phyloP scores from a whole-genome alignment of 2,888 invertebrate genomes.

The Drosophila borealis region DNA sequence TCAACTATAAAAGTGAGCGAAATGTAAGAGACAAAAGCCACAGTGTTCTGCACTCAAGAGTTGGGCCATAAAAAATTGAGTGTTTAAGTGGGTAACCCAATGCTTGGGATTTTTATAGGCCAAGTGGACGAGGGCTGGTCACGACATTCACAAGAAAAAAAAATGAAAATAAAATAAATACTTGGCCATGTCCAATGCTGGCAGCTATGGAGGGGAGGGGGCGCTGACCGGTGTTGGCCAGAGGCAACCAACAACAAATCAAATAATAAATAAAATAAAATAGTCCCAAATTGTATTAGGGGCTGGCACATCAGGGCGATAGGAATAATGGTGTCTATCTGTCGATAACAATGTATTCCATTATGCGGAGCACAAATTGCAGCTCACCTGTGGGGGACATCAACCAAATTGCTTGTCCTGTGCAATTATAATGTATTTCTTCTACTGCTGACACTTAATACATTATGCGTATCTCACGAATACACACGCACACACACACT shows the following conservation, averaged over 20 bases:
- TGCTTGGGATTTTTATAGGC: slow-evolving; percentile 53
- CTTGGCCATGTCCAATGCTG: slow-evolving; percentile 29
- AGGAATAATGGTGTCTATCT: slow-evolving; percentile 61
- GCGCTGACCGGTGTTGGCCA: slow-evolving; percentile 16
- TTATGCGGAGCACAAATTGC: slow-evolving; percentile 62
- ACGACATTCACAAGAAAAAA: slow-evolving; percentile 41
- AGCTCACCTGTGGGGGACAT: slow-evolving; percentile 69
- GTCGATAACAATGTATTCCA: slow-evolving; percentile 67
- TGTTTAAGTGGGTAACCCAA: slow-evolving; percentile 62
- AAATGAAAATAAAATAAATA: slow-evolving; percentile 39
- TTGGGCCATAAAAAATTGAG: slow-evolving; percentile 69
- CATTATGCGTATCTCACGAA: slow-evolving; percentile 33
- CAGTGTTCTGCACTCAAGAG: slow-evolving; percentile 66
- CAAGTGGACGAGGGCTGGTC: slow-evolving; percentile 55
- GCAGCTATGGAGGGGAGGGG: neutral
- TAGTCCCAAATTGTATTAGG: slow-evolving; percentile 68
- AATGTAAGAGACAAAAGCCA: slow-evolving; percentile 65
- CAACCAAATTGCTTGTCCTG: slow-evolving; percentile 62
- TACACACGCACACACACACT: slow-evolving; percentile 21
- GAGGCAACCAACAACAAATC: slow-evolving; percentile 63
- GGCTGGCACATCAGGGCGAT: slow-evolving; percentile 38
- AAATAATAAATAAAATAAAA: slow-evolving; percentile 72
- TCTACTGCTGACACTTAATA: slow-evolving; percentile 48
- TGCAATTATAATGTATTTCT: slow-evolving; percentile 71
- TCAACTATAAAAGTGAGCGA: slow-evolving; percentile 54